phyloP scores from a whole-genome alignment of 2,113 vertebrate species.

The Gymnocephalus cernua region DNA sequence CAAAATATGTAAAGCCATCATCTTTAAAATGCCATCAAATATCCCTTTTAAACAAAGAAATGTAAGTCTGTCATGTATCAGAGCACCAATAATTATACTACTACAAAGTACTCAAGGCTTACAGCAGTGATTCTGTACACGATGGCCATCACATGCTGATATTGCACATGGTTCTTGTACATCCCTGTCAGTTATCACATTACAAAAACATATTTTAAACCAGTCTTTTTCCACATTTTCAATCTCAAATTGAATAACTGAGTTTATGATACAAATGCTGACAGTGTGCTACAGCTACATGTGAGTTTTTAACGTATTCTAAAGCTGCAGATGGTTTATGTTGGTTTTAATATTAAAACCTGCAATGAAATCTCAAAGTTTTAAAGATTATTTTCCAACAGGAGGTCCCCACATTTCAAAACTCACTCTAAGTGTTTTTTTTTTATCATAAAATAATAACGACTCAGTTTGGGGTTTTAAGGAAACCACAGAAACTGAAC shows the following conservation, averaged over 20 bases:
- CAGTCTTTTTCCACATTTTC: neutral
- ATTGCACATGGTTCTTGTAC: conserved; percentile 30
- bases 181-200: conserved; percentile 27
- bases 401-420: conserved; percentile 22
- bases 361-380: conserved; percentile 15
- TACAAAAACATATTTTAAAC: conserved; percentile 18
- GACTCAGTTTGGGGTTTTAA: conserved; percentile 34
- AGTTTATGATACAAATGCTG: conserved; percentile 40
- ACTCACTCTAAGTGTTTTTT: neutral
- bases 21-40: conserved; percentile 56
- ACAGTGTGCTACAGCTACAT: conserved; percentile 39
- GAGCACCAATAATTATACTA: conserved; percentile 16
- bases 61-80: conserved; percentile 14
- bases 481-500: conserved; percentile 29
- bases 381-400: conserved; percentile 26
- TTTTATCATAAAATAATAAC: neutral
- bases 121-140: conserved; percentile 45
- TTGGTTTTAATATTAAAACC: conserved; percentile 31
- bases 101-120: conserved; percentile 27
- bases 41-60: conserved; percentile 34
- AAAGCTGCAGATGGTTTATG: conserved; percentile 36
- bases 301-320: conserved; percentile 19
- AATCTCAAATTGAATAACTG: neutral
- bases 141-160: conserved; percentile 12
- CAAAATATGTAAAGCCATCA: conserved; percentile 53